Conservation (phyloP, 2,888 invertebrate species). For the Metallyticus violacea region DNA sequence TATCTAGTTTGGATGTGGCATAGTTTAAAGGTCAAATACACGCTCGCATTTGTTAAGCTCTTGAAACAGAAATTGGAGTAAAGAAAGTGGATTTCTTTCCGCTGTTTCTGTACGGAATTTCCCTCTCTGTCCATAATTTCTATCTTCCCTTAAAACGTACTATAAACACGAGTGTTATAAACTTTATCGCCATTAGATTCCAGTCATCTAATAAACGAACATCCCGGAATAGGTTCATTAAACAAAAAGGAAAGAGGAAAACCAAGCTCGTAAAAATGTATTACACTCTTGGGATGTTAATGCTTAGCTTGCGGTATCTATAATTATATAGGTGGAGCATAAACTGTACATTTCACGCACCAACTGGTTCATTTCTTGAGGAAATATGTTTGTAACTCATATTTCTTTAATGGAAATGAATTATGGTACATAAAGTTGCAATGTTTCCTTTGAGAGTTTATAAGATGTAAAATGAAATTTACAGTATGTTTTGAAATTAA, state of each 20-base stretch:
- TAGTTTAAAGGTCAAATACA: no score
- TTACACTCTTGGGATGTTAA: not conserved
- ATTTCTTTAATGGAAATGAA: no score
- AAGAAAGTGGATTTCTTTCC: not conserved
- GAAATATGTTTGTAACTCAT: not conserved
- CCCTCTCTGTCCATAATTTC: not conserved
- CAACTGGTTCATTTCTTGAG: not conserved
- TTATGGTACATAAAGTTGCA: no score
- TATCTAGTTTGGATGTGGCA: no score
- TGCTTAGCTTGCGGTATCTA: not conserved
- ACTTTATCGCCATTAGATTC: not conserved
- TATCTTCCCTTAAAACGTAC: not conserved
- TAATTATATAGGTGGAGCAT: not conserved
- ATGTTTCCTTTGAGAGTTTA: no score
- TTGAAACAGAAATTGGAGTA: no score
- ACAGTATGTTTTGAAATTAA: no score
- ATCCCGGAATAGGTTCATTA: not conserved
- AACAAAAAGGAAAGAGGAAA: not conserved
- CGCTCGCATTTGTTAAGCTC: no score
- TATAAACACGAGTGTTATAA: not conserved
- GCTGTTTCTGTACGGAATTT: not conserved
- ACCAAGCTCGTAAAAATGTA: not conserved
- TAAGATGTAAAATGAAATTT: no score
- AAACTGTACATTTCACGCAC: not conserved
- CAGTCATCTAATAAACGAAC: not conserved